Conservation (phyloP, 2,888 invertebrate genomes). For the Latrodectus elegans region DNA sequence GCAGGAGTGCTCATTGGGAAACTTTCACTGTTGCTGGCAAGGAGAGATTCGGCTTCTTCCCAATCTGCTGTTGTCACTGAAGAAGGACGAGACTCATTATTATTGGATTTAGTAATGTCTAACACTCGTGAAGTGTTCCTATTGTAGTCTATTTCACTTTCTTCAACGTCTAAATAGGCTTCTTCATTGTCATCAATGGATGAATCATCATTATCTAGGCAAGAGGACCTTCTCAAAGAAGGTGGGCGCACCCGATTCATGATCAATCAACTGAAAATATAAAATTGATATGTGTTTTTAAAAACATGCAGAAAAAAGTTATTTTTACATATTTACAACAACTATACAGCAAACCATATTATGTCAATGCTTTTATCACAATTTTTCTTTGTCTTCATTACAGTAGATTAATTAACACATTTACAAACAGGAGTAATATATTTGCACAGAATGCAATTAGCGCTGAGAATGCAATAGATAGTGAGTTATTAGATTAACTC, state of each 20-base stretch:
- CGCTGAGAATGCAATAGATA: too few species aligned
- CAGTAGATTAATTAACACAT: too few species aligned
- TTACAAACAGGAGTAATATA: too few species aligned
- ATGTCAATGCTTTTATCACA: too few species aligned
- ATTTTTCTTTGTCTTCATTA: too few species aligned
- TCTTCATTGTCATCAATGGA: slow-evolving; percentile 54
- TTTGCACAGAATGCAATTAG: too few species aligned
- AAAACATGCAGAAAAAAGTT: too few species aligned
- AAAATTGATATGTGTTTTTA: too few species aligned
- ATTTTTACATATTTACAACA: too few species aligned
- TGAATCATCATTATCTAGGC: slow-evolving; percentile 41
- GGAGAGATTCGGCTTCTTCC: slow-evolving; percentile 56
- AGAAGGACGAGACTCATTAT: slow-evolving; percentile 19
- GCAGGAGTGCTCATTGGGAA: slow-evolving; percentile 36
- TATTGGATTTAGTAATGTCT: neutral
- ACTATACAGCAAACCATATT: too few species aligned
- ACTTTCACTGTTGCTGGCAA: slow-evolving; percentile 46
- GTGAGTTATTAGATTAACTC: too few species aligned
- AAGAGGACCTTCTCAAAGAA: slow-evolving; percentile 18
- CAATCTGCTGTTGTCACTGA: slow-evolving; percentile 50
- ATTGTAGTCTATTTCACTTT: slow-evolving; percentile 22
- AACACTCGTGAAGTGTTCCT: neutral
- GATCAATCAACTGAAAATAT: slow-evolving; percentile 17
- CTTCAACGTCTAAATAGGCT: slow-evolving; percentile 40
- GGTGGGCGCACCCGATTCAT: slow-evolving; percentile 44